Evolutionary conservation across 2,888 invertebrate genomes (phyloP).

Genomic region (Stenichneumon culpator): DNA sequence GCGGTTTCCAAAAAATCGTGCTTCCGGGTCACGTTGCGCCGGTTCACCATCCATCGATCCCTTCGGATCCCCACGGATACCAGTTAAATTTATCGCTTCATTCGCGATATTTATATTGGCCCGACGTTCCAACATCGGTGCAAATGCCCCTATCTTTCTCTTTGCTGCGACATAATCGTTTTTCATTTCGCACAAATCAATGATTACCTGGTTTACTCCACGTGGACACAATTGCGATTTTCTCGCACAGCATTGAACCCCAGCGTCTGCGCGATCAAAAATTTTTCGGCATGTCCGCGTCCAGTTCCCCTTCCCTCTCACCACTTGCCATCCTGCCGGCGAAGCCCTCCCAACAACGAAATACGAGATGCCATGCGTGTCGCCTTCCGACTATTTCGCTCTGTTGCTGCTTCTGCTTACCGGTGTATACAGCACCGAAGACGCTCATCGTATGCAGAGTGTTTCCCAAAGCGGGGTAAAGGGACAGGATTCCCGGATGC

Average conservation of each 20-base stretch:
- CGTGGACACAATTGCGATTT: not conserved
- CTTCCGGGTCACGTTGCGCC: conserved; percentile 69
- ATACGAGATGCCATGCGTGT: conserved; percentile 75
- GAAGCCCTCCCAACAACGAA: conserved; percentile 29
- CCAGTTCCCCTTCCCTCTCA: not conserved
- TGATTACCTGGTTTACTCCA: no score
- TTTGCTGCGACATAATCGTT: conserved; percentile 4
- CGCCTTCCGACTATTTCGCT: conserved; percentile 63
- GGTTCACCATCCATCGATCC: conserved; percentile 71
- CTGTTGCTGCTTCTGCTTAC: conserved; percentile 50
- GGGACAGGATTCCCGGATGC: conserved; percentile 64
- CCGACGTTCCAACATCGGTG: conserved; percentile 56
- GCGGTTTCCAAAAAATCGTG: conserved; percentile 62
- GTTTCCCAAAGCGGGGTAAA: conserved; percentile 36
- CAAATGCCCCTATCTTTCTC: conserved; percentile 3
- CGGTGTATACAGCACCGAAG: conserved; percentile 39
- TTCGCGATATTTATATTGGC: conserved; percentile 70
- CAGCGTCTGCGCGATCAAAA: not conserved
- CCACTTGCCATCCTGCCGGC: conserved; percentile 32
- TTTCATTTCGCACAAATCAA: not conserved
- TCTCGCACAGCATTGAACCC: not conserved
- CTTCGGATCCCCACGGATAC: conserved; percentile 67
- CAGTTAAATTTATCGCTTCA: conserved; percentile 71
- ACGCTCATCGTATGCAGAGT: conserved; percentile 40
- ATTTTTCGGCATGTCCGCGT: conserved; percentile 10